Evolutionary conservation across 2,888 invertebrate genomes (phyloP), one percentile per base, ranked within the genome.

Genomic region (Leptinotarsa juncta): DNA sequence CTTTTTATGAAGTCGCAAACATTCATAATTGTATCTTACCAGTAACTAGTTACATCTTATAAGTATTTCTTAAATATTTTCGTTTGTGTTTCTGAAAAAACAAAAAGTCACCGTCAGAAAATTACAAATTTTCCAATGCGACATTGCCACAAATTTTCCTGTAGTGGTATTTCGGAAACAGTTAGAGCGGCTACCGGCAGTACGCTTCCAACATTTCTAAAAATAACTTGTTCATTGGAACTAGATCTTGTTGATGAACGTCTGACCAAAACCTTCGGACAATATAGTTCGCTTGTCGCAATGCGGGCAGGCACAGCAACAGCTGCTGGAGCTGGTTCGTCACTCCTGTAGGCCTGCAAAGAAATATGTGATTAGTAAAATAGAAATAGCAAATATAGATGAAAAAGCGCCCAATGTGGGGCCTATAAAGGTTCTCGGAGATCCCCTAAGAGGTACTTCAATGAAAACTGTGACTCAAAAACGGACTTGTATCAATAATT

Each of bases 221-320:
- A 89, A 98, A 97, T 71, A 98, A 92, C 89, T 98, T 98, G 90
- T 98, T 98, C 96, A 98, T 96, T 81, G 94, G 94, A 76, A 96
- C 95, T 86, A 95, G 93, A 5, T 96, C 95, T 80, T 96, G 96
- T 84, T 95, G 93, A 85, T 96, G 95, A 69, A 97, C 93, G 82
- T 90, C 92, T 62, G 94, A 92, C 98, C 98, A 98, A 89, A 96
- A 98, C 83, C 94, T 93, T 69, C 97, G 92, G 81, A 97, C 93
- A 67, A 96, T 93, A 77, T 94, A 93, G 88, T 98, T 97, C 1
- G 96, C 95, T 88, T 97, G 97, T 78, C 97, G 91, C 79, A 98
- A 89, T 67, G 96, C 93, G 12, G 98, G 98, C 88, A 98, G 89
- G 84, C 96, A 92, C 71, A 98, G 91, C 78, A 98, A 91, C 83